Conservation (phyloP, 1,140 invertebrate species). For the Bombyx mandarina region DNA sequence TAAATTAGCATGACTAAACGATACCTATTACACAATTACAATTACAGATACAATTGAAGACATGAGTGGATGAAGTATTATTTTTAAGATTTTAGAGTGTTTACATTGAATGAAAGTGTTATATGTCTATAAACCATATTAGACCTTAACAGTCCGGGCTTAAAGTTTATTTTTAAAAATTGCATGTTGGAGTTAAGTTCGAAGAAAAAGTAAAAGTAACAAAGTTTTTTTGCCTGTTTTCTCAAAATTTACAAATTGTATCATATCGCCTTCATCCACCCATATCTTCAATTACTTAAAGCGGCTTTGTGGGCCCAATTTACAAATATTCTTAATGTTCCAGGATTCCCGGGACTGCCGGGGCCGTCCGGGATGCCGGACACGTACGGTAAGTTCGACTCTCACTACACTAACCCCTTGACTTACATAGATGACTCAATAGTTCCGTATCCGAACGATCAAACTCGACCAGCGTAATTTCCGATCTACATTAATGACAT, state of each 20-base stretch:
- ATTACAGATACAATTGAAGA: no score
- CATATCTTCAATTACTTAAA: no score
- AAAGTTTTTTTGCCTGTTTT: no score
- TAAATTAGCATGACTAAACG: constrained; percentile 8
- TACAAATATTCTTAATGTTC: constrained; percentile 3
- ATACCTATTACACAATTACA: no score
- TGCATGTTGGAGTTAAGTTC: no score
- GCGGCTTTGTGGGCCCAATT: neutral
- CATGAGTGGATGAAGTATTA: no score
- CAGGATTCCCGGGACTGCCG: constrained; percentile 74
- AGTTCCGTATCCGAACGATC: constrained; percentile 31
- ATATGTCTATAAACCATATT: neutral
- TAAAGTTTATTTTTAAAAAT: no score
- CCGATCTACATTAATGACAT: constrained; percentile 28
- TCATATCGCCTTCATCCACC: no score
- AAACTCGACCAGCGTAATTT: constrained; percentile 31
- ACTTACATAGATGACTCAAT: constrained; percentile 36
- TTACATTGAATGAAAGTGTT: neutral
- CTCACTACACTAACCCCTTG: constrained; percentile 26
- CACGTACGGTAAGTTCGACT: constrained; percentile 83
- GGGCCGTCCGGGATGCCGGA: constrained; percentile 88
- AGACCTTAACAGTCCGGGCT: neutral
- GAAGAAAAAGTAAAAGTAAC: no score
- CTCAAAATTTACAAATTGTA: no score
- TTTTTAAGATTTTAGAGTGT: no score